Percentiles rank a stretch among this genome's conserved stretches.
phyloP scores from a whole-genome alignment of 2,888 invertebrate species.

The Callimorpha dominula region DNA sequence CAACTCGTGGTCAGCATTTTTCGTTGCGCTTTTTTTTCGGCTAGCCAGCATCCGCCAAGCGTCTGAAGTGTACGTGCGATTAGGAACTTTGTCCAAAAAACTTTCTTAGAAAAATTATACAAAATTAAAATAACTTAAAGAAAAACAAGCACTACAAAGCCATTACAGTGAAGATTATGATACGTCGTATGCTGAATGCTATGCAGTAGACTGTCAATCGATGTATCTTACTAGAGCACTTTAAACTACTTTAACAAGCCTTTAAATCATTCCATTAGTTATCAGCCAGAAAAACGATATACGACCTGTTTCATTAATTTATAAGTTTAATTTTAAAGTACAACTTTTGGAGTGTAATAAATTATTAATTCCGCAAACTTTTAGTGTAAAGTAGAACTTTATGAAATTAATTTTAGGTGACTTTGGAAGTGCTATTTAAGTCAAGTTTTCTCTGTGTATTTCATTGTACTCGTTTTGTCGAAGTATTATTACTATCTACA shows the following conservation, averaged over 20 bases:
- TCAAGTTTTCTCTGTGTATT: conserved; percentile 1
- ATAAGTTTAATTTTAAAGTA: conserved; percentile 10
- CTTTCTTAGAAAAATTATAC: too few relatives aligned
- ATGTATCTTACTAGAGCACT: conserved; percentile 1
- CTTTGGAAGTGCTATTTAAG: conserved; percentile 7
- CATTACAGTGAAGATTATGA: neutral
- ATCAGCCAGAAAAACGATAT: conserved; percentile 1
- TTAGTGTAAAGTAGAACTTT: conserved; percentile 12
- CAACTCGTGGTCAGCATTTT: too few relatives aligned
- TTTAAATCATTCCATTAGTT: conserved; percentile 9
- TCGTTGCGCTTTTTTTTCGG: too few relatives aligned
- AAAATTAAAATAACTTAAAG: neutral
- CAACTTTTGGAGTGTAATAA: conserved; percentile 12
- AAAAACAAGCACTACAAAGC: neutral
- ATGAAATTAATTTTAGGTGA: conserved; percentile 16
- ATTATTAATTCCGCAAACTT: conserved; percentile 20
- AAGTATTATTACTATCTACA: neutral
- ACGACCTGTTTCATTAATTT: conserved; percentile 12
- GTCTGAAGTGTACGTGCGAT: too few relatives aligned
- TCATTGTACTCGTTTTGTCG: neutral
- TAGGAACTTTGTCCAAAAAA: too few relatives aligned
- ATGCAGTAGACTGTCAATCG: neutral
- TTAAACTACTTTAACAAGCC: conserved; percentile 7
- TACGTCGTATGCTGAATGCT: neutral
- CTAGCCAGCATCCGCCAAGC: too few relatives aligned